A percentile compares a stretch with the other conserved stretches of the same genome.
Conservation (phyloP, 2,888 invertebrate species). For the Hydrotaea cyrtoneurina region DNA sequence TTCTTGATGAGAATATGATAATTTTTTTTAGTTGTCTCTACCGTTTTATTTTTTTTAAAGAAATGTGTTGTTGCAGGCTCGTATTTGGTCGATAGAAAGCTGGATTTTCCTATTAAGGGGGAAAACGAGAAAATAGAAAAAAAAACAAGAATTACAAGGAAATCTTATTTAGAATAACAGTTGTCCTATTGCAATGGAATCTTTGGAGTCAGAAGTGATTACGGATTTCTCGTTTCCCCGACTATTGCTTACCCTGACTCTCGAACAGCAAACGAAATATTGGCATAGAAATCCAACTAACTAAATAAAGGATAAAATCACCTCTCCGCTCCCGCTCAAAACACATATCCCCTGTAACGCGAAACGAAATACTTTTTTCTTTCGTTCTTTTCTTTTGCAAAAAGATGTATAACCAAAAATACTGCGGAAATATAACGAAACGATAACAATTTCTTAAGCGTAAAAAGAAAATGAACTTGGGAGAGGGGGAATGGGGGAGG, state of each 20-base stretch:
- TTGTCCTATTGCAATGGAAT: too few relatives aligned
- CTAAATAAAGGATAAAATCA: constrained; percentile 2
- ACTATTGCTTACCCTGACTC: background rate
- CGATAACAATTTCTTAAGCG: background rate
- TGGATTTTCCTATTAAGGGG: too few relatives aligned
- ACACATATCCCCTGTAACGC: background rate
- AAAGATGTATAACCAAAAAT: background rate
- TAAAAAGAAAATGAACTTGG: background rate
- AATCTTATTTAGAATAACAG: too few relatives aligned
- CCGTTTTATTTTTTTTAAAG: too few relatives aligned
- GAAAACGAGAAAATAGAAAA: too few relatives aligned
- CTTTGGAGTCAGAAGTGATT: too few relatives aligned
- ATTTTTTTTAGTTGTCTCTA: too few relatives aligned
- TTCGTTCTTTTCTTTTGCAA: background rate
- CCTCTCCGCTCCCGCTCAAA: background rate
- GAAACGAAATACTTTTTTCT: background rate
- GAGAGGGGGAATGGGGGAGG: background rate
- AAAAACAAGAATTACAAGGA: too few relatives aligned
- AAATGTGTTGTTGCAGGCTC: too few relatives aligned
- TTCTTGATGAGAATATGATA: too few relatives aligned
- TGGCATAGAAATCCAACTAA: background rate
- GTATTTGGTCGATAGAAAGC: too few relatives aligned
- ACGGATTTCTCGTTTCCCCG: too few relatives aligned
- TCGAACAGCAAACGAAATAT: background rate
- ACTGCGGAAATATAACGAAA: constrained; percentile 2